Conservation (phyloP, 2,113 vertebrate species). For the Gopherus evgoodei region DNA sequence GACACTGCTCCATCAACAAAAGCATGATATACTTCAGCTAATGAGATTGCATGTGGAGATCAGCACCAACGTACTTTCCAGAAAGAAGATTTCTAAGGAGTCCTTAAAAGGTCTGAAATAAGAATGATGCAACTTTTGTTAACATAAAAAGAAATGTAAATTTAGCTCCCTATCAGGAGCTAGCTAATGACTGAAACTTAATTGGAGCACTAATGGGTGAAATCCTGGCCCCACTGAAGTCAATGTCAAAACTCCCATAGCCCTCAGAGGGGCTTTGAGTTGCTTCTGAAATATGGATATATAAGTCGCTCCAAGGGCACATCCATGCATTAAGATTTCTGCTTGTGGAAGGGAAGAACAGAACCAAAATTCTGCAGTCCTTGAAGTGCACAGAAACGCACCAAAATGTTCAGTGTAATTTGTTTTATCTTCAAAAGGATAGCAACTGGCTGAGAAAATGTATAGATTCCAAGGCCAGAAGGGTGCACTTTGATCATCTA, state of each 20-base stretch:
- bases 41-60: background rate
- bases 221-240: constrained; percentile 37
- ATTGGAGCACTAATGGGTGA: constrained; percentile 22
- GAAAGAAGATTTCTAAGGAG: constrained; percentile 51
- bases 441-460: constrained; percentile 53
- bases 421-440: constrained; percentile 59
- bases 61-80: background rate
- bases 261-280: constrained; percentile 41
- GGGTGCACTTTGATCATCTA: background rate
- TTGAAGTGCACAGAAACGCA: background rate
- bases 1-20: background rate
- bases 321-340: constrained; percentile 18
- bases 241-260: constrained; percentile 36
- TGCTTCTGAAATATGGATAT: constrained; percentile 7
- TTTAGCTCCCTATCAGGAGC: background rate
- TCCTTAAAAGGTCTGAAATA: constrained; percentile 3
- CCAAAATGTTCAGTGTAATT: constrained; percentile 10
- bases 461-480: background rate
- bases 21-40: constrained; percentile 5
- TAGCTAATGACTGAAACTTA: constrained; percentile 29
- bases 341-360: constrained; percentile 21
- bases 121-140: constrained; percentile 32
- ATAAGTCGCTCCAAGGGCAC: background rate
- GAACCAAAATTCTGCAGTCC: background rate
- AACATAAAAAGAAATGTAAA: constrained; percentile 43